A percentile compares a stretch with the other conserved stretches of the same genome.
These are phyloP conservation scores for Stenopsyche tienmushanensis DNA, from an alignment of 1,140 invertebrate species.

Conservation along the genomic window DNA sequence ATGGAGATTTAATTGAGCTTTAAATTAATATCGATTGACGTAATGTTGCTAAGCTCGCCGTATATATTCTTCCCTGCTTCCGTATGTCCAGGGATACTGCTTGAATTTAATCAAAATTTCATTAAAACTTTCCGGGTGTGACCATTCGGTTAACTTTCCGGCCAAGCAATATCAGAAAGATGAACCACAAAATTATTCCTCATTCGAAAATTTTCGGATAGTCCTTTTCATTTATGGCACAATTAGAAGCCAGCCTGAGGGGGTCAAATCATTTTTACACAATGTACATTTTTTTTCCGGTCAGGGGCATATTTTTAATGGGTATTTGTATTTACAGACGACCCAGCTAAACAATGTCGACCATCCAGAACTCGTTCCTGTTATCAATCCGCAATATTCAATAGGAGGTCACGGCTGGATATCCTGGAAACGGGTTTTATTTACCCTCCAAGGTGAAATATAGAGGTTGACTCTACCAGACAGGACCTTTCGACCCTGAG, in stretches of 20 bases:
- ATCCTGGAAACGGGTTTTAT: neutral
- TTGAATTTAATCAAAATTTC: neutral
- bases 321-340: too few species aligned
- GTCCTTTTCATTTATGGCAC: neutral
- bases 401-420: constrained; percentile 1
- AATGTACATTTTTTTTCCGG: too few species aligned
- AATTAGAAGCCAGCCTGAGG: neutral
- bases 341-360: too few species aligned
- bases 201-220: neutral
- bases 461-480: neutral
- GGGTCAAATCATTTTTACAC: too few species aligned
- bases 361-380: neutral
- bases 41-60: too few species aligned
- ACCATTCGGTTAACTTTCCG: neutral
- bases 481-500: too few species aligned
- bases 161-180: neutral
- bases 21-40: too few species aligned
- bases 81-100: neutral
- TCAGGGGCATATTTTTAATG: too few species aligned
- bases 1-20: too few species aligned
- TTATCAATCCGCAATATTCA: constrained; percentile 8
- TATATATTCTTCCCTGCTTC: neutral
- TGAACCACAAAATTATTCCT: neutral
- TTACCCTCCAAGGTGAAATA: neutral
- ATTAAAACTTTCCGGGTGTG: neutral